phyloP scores from a whole-genome alignment of 2,113 vertebrate genomes.

The Otolemur garnettii region DNA sequence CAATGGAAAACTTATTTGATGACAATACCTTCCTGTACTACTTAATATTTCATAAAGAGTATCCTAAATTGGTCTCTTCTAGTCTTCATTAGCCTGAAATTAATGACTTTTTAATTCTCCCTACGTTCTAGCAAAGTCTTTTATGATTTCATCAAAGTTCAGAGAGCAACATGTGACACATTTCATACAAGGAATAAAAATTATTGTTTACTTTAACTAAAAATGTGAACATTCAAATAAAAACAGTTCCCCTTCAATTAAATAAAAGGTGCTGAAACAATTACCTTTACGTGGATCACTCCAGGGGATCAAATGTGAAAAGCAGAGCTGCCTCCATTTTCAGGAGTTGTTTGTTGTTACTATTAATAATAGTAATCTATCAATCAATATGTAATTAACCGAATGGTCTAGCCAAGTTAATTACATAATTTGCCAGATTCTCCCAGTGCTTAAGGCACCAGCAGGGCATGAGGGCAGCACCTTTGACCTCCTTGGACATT shows the following conservation, averaged over 20 bases:
- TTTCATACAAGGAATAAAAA: conserved; percentile 63
- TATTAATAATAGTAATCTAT: conserved; percentile 64
- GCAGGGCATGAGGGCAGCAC: not conserved
- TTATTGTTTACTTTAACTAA: not conserved
- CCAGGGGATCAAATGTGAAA: conserved; percentile 47
- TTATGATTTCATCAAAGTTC: conserved; percentile 58
- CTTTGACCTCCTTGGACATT: not conserved
- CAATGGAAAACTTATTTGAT: conserved; percentile 33
- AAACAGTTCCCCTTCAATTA: not conserved
- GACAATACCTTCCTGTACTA: not conserved
- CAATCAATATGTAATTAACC: conserved; percentile 65
- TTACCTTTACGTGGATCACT: not conserved
- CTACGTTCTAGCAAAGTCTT: conserved; percentile 20
- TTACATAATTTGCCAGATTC: conserved; percentile 39
- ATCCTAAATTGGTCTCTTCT: not conserved
- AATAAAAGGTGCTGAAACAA: not conserved
- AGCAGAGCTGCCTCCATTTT: conserved; percentile 28
- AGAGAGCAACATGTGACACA: conserved; percentile 16
- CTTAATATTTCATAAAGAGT: conserved; percentile 42
- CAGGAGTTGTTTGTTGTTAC: conserved; percentile 24
- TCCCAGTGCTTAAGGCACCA: not conserved
- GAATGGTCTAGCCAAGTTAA: not conserved
- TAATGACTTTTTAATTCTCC: conserved; percentile 55
- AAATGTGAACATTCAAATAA: not conserved
- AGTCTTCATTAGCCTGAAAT: conserved; percentile 48